phyloP scores from a whole-genome alignment of 2,113 vertebrate species.

The Archilochus colubris region DNA sequence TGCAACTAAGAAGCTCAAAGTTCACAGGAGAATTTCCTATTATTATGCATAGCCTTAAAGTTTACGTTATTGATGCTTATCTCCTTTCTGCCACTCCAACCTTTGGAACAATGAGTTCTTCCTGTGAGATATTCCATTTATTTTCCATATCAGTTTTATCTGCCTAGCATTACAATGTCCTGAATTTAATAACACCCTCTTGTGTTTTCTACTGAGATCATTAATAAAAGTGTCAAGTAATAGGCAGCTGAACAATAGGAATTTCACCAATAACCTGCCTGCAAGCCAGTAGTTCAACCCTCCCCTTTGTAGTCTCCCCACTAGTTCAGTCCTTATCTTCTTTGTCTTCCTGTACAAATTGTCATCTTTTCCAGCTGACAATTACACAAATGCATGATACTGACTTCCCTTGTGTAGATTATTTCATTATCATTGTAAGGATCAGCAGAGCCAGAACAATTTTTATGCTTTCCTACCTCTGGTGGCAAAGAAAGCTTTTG shows the following conservation, averaged over 20 bases:
- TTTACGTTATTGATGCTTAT: background rate
- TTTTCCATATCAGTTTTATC: background rate
- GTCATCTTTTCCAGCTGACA: background rate
- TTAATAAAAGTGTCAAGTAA: conserved; percentile 29
- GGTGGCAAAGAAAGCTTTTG: background rate
- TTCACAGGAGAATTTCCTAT: background rate
- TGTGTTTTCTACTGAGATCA: background rate
- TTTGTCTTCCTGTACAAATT: background rate
- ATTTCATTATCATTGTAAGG: background rate
- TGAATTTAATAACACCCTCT: conserved; percentile 13
- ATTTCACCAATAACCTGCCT: background rate
- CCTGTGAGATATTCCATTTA: conserved; percentile 10
- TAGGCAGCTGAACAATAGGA: background rate
- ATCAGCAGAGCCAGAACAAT: background rate
- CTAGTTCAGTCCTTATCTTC: background rate
- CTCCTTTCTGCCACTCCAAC: background rate
- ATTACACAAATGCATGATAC: background rate
- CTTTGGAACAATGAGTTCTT: background rate
- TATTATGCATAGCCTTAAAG: background rate
- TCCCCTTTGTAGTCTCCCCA: background rate
- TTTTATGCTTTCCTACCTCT: background rate
- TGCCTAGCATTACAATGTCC: background rate
- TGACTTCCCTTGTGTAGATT: background rate
- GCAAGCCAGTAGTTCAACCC: background rate
- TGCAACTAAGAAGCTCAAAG: background rate